phyloP scores from a whole-genome alignment of 2,113 vertebrate genomes.

The Ancistrus triradiatus region DNA sequence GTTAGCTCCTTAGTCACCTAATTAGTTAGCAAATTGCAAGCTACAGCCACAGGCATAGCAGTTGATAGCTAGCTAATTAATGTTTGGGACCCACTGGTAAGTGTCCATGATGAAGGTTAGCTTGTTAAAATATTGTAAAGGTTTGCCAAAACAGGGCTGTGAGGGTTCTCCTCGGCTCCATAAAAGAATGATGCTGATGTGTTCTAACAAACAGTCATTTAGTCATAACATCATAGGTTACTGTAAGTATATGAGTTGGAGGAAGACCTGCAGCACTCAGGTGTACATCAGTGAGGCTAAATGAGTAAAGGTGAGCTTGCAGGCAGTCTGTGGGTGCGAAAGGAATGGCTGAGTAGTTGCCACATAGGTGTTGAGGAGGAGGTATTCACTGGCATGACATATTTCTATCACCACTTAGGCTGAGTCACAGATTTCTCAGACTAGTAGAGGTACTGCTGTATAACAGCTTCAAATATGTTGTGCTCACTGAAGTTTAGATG shows the following conservation, averaged over 20 bases:
- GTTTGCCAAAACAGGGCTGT: neutral
- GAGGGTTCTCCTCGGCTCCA: slow-evolving; percentile 45
- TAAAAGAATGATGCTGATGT: too few species aligned
- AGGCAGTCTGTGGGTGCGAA: slow-evolving; percentile 36
- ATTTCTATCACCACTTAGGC: slow-evolving; percentile 23
- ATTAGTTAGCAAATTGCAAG: too few species aligned
- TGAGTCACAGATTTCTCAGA: slow-evolving; percentile 23
- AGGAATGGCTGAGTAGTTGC: slow-evolving; percentile 5
- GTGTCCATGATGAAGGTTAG: too few species aligned
- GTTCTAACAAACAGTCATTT: neutral
- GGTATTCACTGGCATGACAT: neutral
- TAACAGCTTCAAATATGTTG: neutral
- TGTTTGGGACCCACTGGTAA: too few species aligned
- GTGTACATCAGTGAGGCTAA: slow-evolving; percentile 10
- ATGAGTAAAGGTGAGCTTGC: slow-evolving; percentile 21
- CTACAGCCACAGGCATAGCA: too few species aligned
- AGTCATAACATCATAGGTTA: too few species aligned
- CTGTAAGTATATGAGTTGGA: neutral
- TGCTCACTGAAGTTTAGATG: neutral
- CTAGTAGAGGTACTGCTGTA: slow-evolving; percentile 1
- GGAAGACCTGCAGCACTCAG: slow-evolving; percentile 17
- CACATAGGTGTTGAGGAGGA: neutral
- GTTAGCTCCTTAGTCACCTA: too few species aligned
- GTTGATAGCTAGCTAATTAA: too few species aligned
- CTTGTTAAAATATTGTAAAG: too few species aligned